phyloP scores from a whole-genome alignment of 2,113 vertebrate species.

The Calonectris borealis region DNA sequence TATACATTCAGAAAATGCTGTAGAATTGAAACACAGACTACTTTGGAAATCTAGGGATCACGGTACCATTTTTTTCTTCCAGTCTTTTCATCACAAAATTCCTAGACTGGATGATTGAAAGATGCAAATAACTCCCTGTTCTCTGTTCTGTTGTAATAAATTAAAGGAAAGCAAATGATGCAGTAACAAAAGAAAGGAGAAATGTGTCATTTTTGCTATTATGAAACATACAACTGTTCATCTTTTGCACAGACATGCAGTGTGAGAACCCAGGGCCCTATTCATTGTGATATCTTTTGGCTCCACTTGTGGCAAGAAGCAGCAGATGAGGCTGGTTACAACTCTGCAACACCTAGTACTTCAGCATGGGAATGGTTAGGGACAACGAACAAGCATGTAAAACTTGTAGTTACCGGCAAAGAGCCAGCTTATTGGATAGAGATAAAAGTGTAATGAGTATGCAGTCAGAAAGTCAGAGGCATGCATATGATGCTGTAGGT shows the following conservation, averaged over 20 bases:
- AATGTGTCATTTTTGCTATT: not conserved
- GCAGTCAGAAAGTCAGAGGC: not conserved
- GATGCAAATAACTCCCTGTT: not conserved
- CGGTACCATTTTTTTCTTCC: not conserved
- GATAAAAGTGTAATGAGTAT: no score
- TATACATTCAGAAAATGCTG: not conserved
- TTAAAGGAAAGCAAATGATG: not conserved
- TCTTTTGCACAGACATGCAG: not conserved
- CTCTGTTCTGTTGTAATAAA: not conserved
- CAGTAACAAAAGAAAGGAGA: not conserved
- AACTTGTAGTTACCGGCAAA: not conserved
- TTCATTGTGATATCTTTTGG: rapidly evolving
- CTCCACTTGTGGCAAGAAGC: not conserved
- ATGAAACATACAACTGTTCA: not conserved
- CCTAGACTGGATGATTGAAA: not conserved
- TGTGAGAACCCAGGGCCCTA: not conserved
- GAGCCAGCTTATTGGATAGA: not conserved
- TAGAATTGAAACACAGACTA: not conserved
- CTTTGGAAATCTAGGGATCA: not conserved
- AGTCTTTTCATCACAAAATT: not conserved
- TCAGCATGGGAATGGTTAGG: not conserved
- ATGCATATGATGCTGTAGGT: rapidly evolving
- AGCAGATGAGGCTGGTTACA: not conserved
- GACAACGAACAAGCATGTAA: not conserved
- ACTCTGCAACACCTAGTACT: not conserved